Evolutionary conservation across 2,797 vertebrate genomes (phyloP), one percentile per base, ranked within the genome.

Genomic region (Pitangus sulphuratus): DNA sequence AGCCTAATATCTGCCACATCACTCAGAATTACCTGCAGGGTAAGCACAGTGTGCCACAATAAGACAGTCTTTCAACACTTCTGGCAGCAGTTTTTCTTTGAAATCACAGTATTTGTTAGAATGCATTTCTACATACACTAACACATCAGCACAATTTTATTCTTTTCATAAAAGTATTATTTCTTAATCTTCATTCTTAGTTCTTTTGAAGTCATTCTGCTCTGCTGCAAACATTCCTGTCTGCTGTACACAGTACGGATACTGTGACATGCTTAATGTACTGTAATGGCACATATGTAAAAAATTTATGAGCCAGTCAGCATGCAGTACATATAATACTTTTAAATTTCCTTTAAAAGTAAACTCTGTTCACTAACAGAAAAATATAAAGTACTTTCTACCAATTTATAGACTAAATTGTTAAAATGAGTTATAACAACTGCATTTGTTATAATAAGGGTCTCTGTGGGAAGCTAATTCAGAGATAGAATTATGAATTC

Each of bases 381-480:
- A 89, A 84, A 94, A 90, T 2, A 22, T 53, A 75, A 77, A 96
- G 20, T 74, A 70, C 8, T 79, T 94, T 92, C 82, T 74, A 95
- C 48, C 39, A 94, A 74, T 95, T 97, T 69, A 91, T 89, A 93
- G 64, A 95, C 57, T 64, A 95, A 84, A 94, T 93, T 83, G 60
- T 94, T 95, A 92, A 92, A 95, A 87, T 80, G 25, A 54, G 6
- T 85, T 96, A 77, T 51, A 89, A 60, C 62, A 96, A 86, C 20
- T 39, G 6, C 50, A 92, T 96, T 97, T 96, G 64, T 95, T 95
- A 86, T 84, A 91, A 85, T 95, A 94, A 96, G 77, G 21, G 42
- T 94, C 92, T 94, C 92, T 90, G 85, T 93, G 64, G 84, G 90
- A 94, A 96, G 64, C 70, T 95, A 92, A 96, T 95, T 97, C 78